phyloP scores from a whole-genome alignment of 2,888 invertebrate genomes.

The Melipona bicolor region DNA sequence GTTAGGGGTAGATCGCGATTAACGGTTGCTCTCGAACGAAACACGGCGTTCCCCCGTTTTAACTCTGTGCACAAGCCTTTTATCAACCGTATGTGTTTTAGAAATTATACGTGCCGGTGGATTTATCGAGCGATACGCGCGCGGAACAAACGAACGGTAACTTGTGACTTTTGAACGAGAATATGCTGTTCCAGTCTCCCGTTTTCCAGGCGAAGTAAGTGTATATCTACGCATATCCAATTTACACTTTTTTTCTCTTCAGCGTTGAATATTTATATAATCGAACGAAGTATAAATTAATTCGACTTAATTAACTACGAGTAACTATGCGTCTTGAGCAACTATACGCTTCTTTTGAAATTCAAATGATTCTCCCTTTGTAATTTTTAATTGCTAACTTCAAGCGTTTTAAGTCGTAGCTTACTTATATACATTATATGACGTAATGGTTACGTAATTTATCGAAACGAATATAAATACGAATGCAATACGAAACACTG shows the following conservation, averaged over 20 bases:
- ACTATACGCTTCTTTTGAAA: not conserved
- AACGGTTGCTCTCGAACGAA: constrained; percentile 56
- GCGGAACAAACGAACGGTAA: constrained; percentile 47
- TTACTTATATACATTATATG: too few relatives aligned
- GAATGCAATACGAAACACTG: too few relatives aligned
- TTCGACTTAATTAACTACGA: not conserved
- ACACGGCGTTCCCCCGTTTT: constrained; percentile 44
- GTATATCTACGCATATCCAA: not conserved
- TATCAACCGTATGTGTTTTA: constrained; percentile 74
- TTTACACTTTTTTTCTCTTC: not conserved
- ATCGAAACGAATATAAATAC: too few relatives aligned
- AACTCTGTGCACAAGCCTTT: constrained; percentile 63
- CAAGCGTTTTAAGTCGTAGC: not conserved
- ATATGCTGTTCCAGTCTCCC: constrained; percentile 8
- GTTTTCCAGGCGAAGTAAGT: not conserved
- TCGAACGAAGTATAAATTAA: not conserved
- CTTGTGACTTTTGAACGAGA: constrained; percentile 2
- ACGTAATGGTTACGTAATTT: too few relatives aligned
- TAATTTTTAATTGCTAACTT: not conserved
- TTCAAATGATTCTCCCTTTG: not conserved
- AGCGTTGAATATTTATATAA: not conserved
- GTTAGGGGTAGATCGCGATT: constrained; percentile 70
- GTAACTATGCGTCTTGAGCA: not conserved
- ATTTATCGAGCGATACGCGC: constrained; percentile 65
- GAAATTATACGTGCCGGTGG: constrained; percentile 66